Evolutionary conservation across 2,113 vertebrate species (phyloP).

Genomic region (Peromyscus polionotus): DNA sequence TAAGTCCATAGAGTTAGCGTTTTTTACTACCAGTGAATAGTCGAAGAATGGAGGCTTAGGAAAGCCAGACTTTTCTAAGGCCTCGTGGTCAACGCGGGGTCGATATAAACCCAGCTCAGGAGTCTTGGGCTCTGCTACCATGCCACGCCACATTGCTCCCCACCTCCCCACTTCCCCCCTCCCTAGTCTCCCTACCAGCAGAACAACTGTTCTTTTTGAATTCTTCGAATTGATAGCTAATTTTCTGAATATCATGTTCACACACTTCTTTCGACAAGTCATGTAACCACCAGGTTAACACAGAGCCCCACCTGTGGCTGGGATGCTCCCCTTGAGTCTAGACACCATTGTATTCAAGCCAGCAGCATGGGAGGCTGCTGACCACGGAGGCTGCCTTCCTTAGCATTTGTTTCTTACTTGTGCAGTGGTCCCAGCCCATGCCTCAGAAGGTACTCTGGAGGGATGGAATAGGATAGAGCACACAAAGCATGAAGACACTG

Average conservation of each 20-base stretch:
- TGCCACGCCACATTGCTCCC: too few species aligned
- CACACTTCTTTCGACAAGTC: slow-evolving; percentile 30
- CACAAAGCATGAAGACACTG: not conserved
- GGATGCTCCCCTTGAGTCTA: not conserved
- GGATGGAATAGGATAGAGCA: not conserved
- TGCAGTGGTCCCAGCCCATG: not conserved
- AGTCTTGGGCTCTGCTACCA: not conserved
- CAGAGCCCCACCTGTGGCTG: not conserved
- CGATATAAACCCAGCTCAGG: not conserved
- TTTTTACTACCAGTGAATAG: not conserved
- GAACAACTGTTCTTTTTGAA: not conserved
- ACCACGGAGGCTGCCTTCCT: not conserved
- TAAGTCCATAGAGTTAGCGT: not conserved
- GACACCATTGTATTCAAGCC: not conserved
- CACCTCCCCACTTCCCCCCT: not conserved
- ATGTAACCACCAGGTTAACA: not conserved
- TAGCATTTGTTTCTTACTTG: not conserved
- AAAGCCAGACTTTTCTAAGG: not conserved
- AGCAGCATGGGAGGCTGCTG: not conserved
- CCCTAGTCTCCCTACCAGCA: not conserved
- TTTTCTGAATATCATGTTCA: not conserved
- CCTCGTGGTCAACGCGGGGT: not conserved
- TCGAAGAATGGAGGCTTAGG: not conserved
- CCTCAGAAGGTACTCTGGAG: not conserved
- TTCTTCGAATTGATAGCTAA: not conserved